Base-by-base conservation (phyloP, 2,888 invertebrate species). In the Eristalis tenax region DNA sequence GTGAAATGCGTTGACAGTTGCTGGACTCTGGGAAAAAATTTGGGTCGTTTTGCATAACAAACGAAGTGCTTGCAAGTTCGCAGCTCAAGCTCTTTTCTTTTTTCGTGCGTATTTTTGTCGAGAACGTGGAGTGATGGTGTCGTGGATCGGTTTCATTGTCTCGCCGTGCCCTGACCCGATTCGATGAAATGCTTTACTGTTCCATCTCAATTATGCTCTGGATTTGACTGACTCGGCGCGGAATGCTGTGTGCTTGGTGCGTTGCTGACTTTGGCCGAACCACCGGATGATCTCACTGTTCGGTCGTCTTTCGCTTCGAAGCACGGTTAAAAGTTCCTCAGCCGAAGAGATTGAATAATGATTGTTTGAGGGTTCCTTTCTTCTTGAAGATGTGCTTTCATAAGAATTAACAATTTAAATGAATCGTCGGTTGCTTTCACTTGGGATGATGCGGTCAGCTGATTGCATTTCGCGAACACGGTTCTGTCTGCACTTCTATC, bases 31-130 rank as follows among this genome's bases (percentile, higher is more conserved):
- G 35, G n/a, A 22, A 35, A 32, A 73, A 76, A 68, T 85, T 70
- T 63, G 32, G 81, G 84, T 81, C 81, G 65, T n/a, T 69, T 43
- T 56, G 28, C 28, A 23, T 69, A 73, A 68, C 50, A 73, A 66
- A 68, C 71, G 40, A 28, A 35, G 63, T 59, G 57, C n/a, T 13
- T 40, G 26, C 65, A 61, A 56, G 84, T 84, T 76, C 75, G 83
- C 32, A 4, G 38, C 22, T 74, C 84, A 80, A 32, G 57, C 65
- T 83, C 83, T 79, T 83, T 80, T 84, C 80, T 84, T 65, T 74
- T 22, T 61, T 35, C 18, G 59, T 26, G 56, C 2, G 35, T 26
- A 18, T 11, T 50, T 61, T 63, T 71, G 6, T 15, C 61, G 50
- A 28, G 71, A 61, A 71, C 57, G n/a, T n/a, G n/a, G n/a, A n/a